These are phyloP conservation scores for Tor tambroides DNA, from an alignment of 2,113 vertebrate genomes.

Conservation along the genomic window DNA sequence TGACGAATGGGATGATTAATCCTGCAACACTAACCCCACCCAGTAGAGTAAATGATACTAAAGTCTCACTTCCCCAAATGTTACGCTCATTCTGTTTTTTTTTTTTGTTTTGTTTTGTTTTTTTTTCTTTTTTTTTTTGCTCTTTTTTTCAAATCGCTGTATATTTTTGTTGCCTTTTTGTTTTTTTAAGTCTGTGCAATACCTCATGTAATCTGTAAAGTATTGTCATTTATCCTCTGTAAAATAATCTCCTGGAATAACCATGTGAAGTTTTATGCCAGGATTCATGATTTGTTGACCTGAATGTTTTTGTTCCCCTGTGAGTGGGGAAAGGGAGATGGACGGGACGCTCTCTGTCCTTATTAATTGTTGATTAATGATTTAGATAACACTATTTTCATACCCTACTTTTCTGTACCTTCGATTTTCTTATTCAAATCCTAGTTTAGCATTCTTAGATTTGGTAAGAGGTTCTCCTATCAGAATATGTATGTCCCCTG, in stretches of 20 bases:
- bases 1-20: constrained; percentile 99
- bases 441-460: constrained; percentile 88
- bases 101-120: constrained; percentile 86
- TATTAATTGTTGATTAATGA: constrained; percentile 84
- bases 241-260: constrained; percentile 80
- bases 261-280: constrained; percentile 82
- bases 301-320: constrained; percentile 80
- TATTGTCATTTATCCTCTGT: constrained; percentile 84
- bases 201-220: constrained; percentile 94
- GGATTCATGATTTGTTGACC: constrained; percentile 76
- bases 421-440: constrained; percentile 87
- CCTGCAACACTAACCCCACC: constrained; percentile 67
- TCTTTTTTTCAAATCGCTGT: constrained; percentile 89
- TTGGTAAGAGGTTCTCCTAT: constrained; percentile 81
- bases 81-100: constrained; percentile 89
- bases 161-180: constrained; percentile 97
- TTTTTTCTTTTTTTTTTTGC: too few species aligned
- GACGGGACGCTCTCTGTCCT: constrained; percentile 79
- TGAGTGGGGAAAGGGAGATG: constrained; percentile 76
- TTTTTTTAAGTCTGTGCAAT: constrained; percentile 91
- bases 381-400: constrained; percentile 91
- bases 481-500: constrained; percentile 77
- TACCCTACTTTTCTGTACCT: constrained; percentile 90
- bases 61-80: constrained; percentile 79
- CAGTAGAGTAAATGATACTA: constrained; percentile 80